phyloP scores from a whole-genome alignment of 2,797 vertebrate genomes.

The Setipinna tenuifilis region DNA sequence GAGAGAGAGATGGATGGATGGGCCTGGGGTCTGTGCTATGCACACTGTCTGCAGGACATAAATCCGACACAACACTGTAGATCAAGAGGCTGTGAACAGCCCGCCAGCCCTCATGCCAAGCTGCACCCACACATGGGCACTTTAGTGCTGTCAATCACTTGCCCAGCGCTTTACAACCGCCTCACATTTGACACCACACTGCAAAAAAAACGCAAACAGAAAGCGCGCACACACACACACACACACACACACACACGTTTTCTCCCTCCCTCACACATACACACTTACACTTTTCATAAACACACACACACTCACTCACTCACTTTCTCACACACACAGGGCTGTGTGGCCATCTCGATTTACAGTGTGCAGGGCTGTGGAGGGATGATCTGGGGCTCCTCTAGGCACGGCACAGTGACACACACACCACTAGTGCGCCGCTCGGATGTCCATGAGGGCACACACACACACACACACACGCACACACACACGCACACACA shows the following conservation, averaged over 20 bases:
- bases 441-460: background rate
- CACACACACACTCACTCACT: background rate
- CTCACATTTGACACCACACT: background rate
- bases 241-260: background rate
- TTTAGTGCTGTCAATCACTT: background rate
- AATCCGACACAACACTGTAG: background rate
- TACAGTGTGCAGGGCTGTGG: background rate
- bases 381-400: background rate
- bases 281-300: background rate
- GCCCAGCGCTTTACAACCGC: background rate
- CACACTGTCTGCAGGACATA: background rate
- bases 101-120: background rate
- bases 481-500: too few relatives aligned
- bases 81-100: slow-evolving; percentile 18
- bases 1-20: slow-evolving; percentile 19
- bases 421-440: background rate
- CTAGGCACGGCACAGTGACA: background rate
- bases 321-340: background rate
- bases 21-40: background rate
- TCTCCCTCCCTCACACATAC: background rate
- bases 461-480: too few relatives aligned
- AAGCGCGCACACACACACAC: background rate
- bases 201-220: slow-evolving; percentile 1
- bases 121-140: background rate
- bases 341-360: background rate